Conservation (phyloP, 1,140 invertebrate species). For the Dreissena rostriformis region DNA sequence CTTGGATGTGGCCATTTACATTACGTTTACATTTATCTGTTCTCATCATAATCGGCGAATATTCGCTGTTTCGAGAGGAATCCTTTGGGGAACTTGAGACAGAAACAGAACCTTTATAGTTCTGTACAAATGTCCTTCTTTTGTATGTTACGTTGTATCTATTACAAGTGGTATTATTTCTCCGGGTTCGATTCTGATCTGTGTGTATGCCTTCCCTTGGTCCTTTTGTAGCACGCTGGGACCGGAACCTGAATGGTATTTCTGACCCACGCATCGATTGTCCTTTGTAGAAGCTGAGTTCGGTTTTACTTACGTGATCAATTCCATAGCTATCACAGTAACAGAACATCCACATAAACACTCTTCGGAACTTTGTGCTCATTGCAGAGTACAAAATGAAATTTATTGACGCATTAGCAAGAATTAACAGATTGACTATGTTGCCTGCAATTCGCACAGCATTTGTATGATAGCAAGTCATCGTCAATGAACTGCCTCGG, state of each 20-base stretch:
- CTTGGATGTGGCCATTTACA: too few relatives aligned
- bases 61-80: neutral
- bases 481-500: neutral
- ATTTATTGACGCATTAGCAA: constrained; percentile 88
- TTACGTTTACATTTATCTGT: too few relatives aligned
- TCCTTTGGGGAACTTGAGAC: neutral
- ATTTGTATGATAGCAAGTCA: constrained; percentile 38
- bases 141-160: neutral
- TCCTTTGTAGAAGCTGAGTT: constrained; percentile 33
- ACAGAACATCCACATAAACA: constrained; percentile 86
- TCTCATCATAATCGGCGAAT: too few relatives aligned
- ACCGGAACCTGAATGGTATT: constrained; percentile 38
- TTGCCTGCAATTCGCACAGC: constrained; percentile 84
- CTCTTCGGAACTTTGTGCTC: constrained; percentile 89
- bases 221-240: neutral
- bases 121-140: neutral
- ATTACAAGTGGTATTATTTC: neutral
- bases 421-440: constrained; percentile 87
- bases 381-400: constrained; percentile 90
- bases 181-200: neutral
- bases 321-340: constrained; percentile 3
- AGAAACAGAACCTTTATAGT: neutral
- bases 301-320: constrained; percentile 21
- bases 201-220: neutral
- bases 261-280: neutral